Evolutionary conservation across 37 sponge, comb jelly and placozoan genomes (phyloP).

Genomic region (Crambe crambe): DNA sequence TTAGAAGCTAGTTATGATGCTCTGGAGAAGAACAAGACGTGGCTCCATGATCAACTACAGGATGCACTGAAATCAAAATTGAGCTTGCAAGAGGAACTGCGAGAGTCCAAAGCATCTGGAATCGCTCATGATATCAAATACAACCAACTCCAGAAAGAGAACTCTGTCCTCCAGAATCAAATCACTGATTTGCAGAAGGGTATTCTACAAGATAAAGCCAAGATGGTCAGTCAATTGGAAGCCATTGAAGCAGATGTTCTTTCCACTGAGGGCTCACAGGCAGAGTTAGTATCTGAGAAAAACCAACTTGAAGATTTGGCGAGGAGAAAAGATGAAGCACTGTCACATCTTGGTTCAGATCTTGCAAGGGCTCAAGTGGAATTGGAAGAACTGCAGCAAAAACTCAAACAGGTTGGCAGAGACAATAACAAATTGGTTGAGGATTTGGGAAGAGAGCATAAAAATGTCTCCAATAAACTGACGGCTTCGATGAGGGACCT

Average conservation of each 20-base stretch:
- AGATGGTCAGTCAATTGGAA: slow-evolving; percentile 69
- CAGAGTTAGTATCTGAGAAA: slow-evolving; percentile 36
- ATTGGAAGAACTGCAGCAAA: slow-evolving; percentile 14
- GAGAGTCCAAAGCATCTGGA: slow-evolving; percentile 38
- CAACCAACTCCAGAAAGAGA: slow-evolving; percentile 65
- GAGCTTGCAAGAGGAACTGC: slow-evolving; percentile 62
- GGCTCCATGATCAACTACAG: slow-evolving; percentile 70
- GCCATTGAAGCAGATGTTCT: slow-evolving; percentile 74
- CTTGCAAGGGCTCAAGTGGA: slow-evolving; percentile 22
- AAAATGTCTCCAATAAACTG: neutral
- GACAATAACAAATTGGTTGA: neutral
- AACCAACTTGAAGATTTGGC: slow-evolving; percentile 38
- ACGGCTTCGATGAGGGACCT: neutral
- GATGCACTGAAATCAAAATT: slow-evolving; percentile 37
- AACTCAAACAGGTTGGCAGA: slow-evolving; percentile 16
- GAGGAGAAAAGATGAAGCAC: slow-evolving; percentile 19
- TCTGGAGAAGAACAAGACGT: slow-evolving; percentile 54
- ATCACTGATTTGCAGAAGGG: slow-evolving; percentile 59
- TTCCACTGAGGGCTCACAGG: slow-evolving; percentile 52
- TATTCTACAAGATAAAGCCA: slow-evolving; percentile 67
- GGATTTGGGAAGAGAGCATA: slow-evolving; percentile 26
- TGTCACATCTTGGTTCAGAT: slow-evolving; percentile 30
- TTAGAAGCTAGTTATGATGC: slow-evolving; percentile 42
- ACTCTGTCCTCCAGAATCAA: slow-evolving; percentile 46
- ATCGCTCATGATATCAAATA: slow-evolving; percentile 58